Percentiles rank a stretch among this genome's conserved stretches.
phyloP scores from a whole-genome alignment of 2,888 invertebrate species.

The Bedellia somnulentella region DNA sequence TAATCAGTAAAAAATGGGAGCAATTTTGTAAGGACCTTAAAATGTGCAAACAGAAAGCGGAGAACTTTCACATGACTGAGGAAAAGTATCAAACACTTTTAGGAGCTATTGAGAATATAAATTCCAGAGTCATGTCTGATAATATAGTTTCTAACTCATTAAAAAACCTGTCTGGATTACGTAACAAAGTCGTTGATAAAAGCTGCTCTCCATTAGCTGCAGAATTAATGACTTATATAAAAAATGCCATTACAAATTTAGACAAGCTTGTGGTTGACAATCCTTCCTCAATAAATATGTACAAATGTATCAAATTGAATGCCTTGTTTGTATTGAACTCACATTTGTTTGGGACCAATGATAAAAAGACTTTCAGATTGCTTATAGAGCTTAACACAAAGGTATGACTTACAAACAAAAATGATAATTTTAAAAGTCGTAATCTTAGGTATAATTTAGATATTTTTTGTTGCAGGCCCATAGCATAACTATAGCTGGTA shows the following conservation, averaged over 20 bases:
- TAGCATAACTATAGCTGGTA: slow-evolving; percentile 77
- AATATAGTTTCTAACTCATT: slow-evolving; percentile 67
- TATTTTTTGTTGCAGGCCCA: slow-evolving; percentile 61
- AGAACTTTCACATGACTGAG: slow-evolving; percentile 60
- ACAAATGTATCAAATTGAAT: slow-evolving; percentile 68
- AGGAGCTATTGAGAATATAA: slow-evolving; percentile 70
- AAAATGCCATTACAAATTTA: slow-evolving; percentile 62
- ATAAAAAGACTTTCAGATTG: slow-evolving; percentile 74
- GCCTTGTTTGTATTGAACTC: slow-evolving; percentile 68
- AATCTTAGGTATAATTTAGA: no score
- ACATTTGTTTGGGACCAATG: slow-evolving; percentile 74
- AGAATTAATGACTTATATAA: slow-evolving; percentile 70
- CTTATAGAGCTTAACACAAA: slow-evolving; percentile 78
- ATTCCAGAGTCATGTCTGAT: slow-evolving; percentile 67
- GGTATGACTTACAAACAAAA: slow-evolving; percentile 29
- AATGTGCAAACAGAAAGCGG: slow-evolving; percentile 66
- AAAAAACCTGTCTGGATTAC: slow-evolving; percentile 36
- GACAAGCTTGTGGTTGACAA: slow-evolving; percentile 56
- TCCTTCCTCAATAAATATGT: slow-evolving; percentile 54
- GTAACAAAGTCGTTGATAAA: slow-evolving; percentile 45
- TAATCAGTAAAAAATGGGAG: slow-evolving; percentile 66
- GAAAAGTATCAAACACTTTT: slow-evolving; percentile 69
- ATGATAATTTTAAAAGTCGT: no score
- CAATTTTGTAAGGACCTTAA: slow-evolving; percentile 75
- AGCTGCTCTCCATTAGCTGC: slow-evolving; percentile 41